Evolutionary conservation across 2,888 invertebrate species (phyloP).

Genomic region (Idaea aversata): DNA sequence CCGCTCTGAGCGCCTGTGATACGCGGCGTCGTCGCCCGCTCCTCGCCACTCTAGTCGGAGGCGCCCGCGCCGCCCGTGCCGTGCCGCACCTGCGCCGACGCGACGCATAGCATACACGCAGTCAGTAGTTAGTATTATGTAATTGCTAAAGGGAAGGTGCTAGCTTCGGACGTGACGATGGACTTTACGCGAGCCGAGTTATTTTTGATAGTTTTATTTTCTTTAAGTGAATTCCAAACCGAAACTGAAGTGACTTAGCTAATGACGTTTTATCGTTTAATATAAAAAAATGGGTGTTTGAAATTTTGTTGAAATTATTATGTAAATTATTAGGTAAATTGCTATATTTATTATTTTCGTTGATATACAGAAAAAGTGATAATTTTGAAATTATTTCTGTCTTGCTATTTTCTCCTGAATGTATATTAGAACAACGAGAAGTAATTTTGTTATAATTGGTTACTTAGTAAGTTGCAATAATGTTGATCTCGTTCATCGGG

Average conservation of each 20-base stretch:
- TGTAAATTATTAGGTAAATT: slow-evolving; percentile 76
- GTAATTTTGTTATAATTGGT: slow-evolving; percentile 57
- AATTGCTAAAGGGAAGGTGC: slow-evolving; percentile 79
- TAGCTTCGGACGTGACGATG: slow-evolving; percentile 80
- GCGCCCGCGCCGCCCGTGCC: slow-evolving; percentile 46
- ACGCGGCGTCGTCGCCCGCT: slow-evolving; percentile 48
- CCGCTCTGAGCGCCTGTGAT: slow-evolving; percentile 74
- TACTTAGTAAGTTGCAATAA: slow-evolving; percentile 43
- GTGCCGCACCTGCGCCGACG: slow-evolving; percentile 40
- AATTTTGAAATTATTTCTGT: slow-evolving; percentile 78
- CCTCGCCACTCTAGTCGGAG: slow-evolving; percentile 55
- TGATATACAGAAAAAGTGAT: slow-evolving; percentile 67
- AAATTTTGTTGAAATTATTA: slow-evolving; percentile 80
- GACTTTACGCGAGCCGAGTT: slow-evolving; percentile 78
- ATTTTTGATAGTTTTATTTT: slow-evolving; percentile 80
- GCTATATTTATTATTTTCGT: slow-evolving; percentile 78
- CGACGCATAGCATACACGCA: slow-evolving; percentile 61
- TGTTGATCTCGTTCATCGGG: slow-evolving; percentile 42
- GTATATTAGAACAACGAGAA: slow-evolving; percentile 59
- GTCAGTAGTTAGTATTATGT: slow-evolving; percentile 78
- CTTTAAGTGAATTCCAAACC: slow-evolving; percentile 76
- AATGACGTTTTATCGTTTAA: slow-evolving; percentile 72
- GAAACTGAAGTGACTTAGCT: slow-evolving; percentile 74
- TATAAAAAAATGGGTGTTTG: slow-evolving; percentile 71
- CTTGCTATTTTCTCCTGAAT: slow-evolving; percentile 73